phyloP scores from a whole-genome alignment of 2,888 invertebrate species.

The Xylota segnis region DNA sequence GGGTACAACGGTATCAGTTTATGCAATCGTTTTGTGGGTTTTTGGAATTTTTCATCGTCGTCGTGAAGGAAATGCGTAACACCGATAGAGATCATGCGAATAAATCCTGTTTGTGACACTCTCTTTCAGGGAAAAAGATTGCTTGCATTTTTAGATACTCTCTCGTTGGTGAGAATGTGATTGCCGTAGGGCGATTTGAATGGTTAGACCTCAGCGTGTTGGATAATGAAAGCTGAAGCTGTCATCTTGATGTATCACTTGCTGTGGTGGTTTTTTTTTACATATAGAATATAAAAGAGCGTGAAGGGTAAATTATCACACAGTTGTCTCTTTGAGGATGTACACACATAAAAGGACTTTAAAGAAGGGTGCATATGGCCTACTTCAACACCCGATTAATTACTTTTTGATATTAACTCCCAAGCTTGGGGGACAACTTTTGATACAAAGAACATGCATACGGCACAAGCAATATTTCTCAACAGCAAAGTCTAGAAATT shows the following conservation, averaged over 20 bases:
- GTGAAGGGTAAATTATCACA: too few species aligned
- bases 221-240: slow-evolving; percentile 51
- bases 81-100: slow-evolving; percentile 68
- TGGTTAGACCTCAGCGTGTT: slow-evolving; percentile 28
- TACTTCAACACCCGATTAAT: background rate
- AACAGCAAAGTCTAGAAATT: too few species aligned
- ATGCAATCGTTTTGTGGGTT: slow-evolving; percentile 43
- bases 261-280: background rate
- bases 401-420: too few species aligned
- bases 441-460: too few species aligned
- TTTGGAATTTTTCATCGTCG: slow-evolving; percentile 10
- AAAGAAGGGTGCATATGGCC: slow-evolving; percentile 12
- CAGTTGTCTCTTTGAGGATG: too few species aligned
- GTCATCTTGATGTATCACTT: slow-evolving; percentile 67
- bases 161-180: background rate
- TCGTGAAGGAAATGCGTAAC: slow-evolving; percentile 66
- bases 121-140: slow-evolving; percentile 18
- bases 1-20: slow-evolving; percentile 46
- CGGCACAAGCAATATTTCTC: too few species aligned
- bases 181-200: slow-evolving; percentile 6
- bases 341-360: background rate
- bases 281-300: too few species aligned
- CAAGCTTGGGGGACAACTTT: too few species aligned
- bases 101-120: slow-evolving; percentile 54
- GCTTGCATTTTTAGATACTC: slow-evolving; percentile 2